Percentiles rank a stretch among this genome's conserved stretches.
Conservation (phyloP, 2,113 vertebrate genomes). For the Vimba vimba region DNA sequence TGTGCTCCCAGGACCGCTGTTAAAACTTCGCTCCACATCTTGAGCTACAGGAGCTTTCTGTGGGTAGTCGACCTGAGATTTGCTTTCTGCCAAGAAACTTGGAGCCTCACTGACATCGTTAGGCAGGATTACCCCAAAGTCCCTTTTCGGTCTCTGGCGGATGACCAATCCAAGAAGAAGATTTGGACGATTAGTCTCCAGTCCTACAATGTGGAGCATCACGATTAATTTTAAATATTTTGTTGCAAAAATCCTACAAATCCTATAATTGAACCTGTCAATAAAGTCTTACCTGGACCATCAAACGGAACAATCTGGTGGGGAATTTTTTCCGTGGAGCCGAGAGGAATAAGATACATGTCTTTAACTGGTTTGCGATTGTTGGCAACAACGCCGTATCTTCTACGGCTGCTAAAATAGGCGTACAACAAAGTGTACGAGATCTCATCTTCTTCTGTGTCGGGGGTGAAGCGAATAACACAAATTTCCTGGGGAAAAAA, state of each 20-base stretch:
- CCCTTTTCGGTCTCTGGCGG: constrained; percentile 91
- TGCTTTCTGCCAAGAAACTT: constrained; percentile 83
- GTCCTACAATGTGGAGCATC: constrained; percentile 76
- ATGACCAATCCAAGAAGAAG: constrained; percentile 93
- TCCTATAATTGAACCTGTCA: background rate
- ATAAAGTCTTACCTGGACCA: constrained; percentile 86
- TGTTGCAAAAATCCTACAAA: background rate
- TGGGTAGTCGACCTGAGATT: constrained; percentile 75
- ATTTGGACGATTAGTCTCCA: constrained; percentile 91
- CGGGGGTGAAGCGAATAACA: constrained; percentile 93
- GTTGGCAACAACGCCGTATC: constrained; percentile 96
- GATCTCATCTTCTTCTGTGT: constrained; percentile 97
- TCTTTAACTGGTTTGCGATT: constrained; percentile 97
- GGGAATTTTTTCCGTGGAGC: constrained; percentile 92
- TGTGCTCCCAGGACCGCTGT: constrained; percentile 83
- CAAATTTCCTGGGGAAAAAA: constrained; percentile 87
- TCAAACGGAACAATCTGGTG: constrained; percentile 98
- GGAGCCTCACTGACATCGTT: constrained; percentile 78
- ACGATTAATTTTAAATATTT: background rate
- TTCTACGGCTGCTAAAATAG: constrained; percentile 96
- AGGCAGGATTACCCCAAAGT: constrained; percentile 73
- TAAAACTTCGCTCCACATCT: constrained; percentile 87
- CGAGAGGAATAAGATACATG: constrained; percentile 97
- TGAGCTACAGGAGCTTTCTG: constrained; percentile 70
- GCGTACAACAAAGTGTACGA: constrained; percentile 93